Percentiles rank a stretch among this genome's conserved stretches.
Conservation (phyloP, 2,888 invertebrate genomes). For the Drosophila parthenogenetica region DNA sequence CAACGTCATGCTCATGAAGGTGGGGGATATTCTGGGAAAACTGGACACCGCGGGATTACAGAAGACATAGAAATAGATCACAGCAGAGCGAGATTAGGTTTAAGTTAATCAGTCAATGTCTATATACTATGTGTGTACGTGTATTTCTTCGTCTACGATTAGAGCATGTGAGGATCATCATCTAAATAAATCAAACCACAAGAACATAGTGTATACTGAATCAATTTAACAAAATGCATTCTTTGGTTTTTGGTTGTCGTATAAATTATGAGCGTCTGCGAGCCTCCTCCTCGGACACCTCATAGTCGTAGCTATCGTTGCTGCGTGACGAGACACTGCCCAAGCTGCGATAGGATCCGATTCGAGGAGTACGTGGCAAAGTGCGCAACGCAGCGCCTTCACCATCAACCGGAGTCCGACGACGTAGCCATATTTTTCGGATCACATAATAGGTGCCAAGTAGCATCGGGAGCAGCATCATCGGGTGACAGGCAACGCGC, state of each 20-base stretch:
- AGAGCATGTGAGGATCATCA: neutral
- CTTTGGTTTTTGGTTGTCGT: neutral
- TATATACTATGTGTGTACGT: constrained; percentile 9
- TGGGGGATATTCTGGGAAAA: constrained; percentile 62
- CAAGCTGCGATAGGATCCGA: constrained; percentile 41
- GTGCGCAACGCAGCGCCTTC: neutral
- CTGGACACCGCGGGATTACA: constrained; percentile 53
- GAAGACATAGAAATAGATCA: constrained; percentile 27
- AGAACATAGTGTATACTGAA: constrained; percentile 16
- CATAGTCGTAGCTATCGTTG: constrained; percentile 41
- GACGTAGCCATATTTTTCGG: constrained; percentile 33
- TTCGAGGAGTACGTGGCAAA: constrained; percentile 45
- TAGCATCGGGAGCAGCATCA: constrained; percentile 60
- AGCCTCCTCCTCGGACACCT: constrained; percentile 36
- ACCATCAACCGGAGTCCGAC: neutral
- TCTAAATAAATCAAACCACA: constrained; percentile 16
- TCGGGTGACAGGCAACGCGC: constrained; percentile 56
- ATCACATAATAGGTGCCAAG: constrained; percentile 23
- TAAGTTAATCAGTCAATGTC: constrained; percentile 3
- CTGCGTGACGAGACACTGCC: constrained; percentile 43
- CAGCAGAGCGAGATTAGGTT: neutral
- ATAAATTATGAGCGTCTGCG: constrained; percentile 3
- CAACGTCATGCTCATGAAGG: constrained; percentile 83
- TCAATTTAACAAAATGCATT: constrained; percentile 29
- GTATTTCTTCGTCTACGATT: constrained; percentile 11